These are phyloP conservation scores for Patiria pectinifera DNA, from an alignment of 53 echinoderm and acorn worm species.

Conservation along the genomic window DNA sequence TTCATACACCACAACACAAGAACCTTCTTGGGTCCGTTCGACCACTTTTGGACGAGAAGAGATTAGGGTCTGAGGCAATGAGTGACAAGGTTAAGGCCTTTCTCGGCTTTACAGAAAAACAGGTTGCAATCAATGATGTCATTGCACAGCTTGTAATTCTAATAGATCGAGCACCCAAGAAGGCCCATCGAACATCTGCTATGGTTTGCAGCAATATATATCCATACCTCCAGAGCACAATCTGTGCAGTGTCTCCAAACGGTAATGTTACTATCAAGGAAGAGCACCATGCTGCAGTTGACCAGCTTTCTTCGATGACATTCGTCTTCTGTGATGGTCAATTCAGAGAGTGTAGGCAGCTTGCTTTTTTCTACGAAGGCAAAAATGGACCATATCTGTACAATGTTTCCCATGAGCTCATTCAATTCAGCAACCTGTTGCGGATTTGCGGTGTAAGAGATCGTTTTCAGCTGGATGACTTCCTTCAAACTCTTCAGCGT, in stretches of 20 bases:
- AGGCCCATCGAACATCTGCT: not conserved
- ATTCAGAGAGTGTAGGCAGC: no score
- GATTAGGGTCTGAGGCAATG: conserved; percentile 24
- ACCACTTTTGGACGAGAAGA: no score
- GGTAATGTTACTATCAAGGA: not conserved
- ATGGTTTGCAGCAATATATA: conserved; percentile 20
- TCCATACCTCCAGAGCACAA: not conserved
- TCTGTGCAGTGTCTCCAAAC: not conserved
- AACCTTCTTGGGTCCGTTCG: no score
- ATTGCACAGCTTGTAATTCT: not conserved
- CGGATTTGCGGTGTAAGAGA: no score
- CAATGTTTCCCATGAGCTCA: no score
- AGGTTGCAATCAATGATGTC: no score
- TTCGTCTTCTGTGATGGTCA: conserved; percentile 16
- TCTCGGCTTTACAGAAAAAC: no score
- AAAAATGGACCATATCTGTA: no score
- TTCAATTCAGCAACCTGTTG: no score
- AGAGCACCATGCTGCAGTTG: not conserved
- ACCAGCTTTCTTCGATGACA: conserved; percentile 5
- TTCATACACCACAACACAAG: not conserved
- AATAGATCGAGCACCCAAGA: not conserved
- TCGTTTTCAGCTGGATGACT: not conserved
- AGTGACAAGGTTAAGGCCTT: not conserved
- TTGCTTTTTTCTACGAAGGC: no score
- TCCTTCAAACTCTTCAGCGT: not conserved